phyloP scores from a whole-genome alignment of 2,113 vertebrate genomes.

The Myrmecophaga tridactyla region DNA sequence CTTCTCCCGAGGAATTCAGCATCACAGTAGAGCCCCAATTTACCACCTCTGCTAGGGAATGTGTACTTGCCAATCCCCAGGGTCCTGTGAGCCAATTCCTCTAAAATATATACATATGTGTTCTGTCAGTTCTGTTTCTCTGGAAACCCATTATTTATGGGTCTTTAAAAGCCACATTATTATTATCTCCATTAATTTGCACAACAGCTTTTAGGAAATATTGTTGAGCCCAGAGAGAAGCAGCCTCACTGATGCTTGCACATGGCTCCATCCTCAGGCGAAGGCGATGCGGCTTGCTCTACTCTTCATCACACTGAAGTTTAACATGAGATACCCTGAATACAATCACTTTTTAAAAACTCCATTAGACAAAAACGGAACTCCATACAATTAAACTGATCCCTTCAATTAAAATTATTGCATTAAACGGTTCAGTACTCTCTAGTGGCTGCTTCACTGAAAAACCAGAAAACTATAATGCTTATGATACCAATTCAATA shows the following conservation, averaged over 20 bases:
- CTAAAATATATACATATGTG: no score
- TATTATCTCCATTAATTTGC: background rate
- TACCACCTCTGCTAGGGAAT: no score
- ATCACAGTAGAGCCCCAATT: no score
- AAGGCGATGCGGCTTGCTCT: fast-evolving
- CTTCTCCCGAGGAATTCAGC: no score
- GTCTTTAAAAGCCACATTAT: no score
- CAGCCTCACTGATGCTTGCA: background rate
- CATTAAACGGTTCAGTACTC: background rate
- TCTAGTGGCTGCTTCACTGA: background rate
- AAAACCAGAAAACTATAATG: background rate
- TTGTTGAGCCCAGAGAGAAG: background rate
- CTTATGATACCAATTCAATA: background rate
- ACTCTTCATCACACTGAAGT: fast-evolving
- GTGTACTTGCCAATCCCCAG: no score
- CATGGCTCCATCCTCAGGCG: background rate
- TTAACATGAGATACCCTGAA: background rate
- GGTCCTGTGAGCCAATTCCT: no score
- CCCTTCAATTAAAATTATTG: constrained; percentile 2
- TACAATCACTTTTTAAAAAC: background rate
- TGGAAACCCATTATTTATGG: no score
- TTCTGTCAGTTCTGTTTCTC: no score
- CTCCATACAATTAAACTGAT: background rate
- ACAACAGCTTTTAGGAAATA: background rate
- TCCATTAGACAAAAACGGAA: background rate